Conservation (phyloP, 2,113 vertebrate species). For the Stercorarius parasiticus region DNA sequence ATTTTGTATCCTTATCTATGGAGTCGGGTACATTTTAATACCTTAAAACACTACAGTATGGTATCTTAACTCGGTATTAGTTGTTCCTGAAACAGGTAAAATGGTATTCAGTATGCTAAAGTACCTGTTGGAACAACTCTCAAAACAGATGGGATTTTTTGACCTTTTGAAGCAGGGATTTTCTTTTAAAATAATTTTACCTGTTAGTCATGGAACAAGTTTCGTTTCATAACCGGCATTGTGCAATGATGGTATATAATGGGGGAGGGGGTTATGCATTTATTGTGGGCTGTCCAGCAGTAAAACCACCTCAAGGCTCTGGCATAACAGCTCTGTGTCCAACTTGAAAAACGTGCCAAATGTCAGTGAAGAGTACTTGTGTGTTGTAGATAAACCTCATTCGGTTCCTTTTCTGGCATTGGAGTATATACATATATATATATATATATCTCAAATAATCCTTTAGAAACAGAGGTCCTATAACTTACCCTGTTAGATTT, state of each 20-base stretch:
- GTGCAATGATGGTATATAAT: not conserved
- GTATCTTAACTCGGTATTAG: not conserved
- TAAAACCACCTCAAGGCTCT: not conserved
- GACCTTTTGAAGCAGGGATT: not conserved
- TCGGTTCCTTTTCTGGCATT: not conserved
- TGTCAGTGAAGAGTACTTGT: not conserved
- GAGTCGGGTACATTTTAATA: not conserved
- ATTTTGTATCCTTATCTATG: not conserved
- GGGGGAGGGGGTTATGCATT: not conserved
- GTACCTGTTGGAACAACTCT: not conserved
- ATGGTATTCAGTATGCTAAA: not conserved
- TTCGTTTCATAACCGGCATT: not conserved
- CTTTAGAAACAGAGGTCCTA: not conserved
- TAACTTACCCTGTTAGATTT: not conserved
- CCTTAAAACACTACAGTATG: not conserved
- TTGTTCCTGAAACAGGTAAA: not conserved
- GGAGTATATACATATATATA: fast-evolving
- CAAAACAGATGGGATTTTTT: not conserved
- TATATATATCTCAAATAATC: not conserved
- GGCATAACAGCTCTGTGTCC: not conserved
- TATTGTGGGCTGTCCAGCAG: not conserved
- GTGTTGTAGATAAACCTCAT: not conserved
- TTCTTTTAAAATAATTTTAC: not conserved
- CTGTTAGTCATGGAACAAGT: not conserved
- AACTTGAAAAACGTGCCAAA: not conserved